Evolutionary conservation across 2,888 invertebrate genomes (phyloP), one percentile per base, ranked within the genome.

Genomic region (Eubasilissa splendida): DNA sequence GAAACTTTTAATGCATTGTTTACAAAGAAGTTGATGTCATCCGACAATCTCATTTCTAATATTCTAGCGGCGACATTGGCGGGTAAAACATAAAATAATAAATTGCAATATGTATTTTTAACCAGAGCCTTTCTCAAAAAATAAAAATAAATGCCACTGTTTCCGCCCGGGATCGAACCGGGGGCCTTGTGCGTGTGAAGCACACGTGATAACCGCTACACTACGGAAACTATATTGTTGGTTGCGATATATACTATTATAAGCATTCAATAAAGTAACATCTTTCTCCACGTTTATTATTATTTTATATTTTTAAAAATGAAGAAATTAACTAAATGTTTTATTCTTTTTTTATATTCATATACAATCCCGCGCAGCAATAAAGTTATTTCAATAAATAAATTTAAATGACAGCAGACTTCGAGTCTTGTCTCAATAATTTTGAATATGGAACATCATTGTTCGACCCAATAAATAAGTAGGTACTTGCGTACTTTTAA

Each of bases 121-220:
- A 4, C 42, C 42, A 7, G 42, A 42, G 7, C 4, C 22, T 22
- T 22, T 22, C 7, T 42, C 42, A 42, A 59, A 10, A 53, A 59
- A 77, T 66, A 80, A 76, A 82, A 82, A 80, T 7, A 77, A 74
- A 22, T 59, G 60, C 68, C 65, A 76, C 76, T 92, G 92, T 92
- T 92, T 92, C 92, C 92, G 92, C 92, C 92, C 92, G 92, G 92
- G 92, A 92, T 92, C 92, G 92, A 92, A 92, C 92, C 92, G 92
- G 92, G 92, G 92, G 89, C 91, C 91, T 93, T 93, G 93, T 93
- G 93, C 93, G 93, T 93, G 93, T 93, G 93, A 93, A 93, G 93
- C 93, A 93, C 93, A 93, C 93, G 93, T 93, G 93, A 93, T 93
- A 93, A 93, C 93, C 93, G 92, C 93, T 93, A 93, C 93, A 93